A percentile compares a stretch with the other conserved stretches of the same genome.
phyloP scores from a whole-genome alignment of 2,888 invertebrate genomes.

The Oxyteleia sp. region DNA sequence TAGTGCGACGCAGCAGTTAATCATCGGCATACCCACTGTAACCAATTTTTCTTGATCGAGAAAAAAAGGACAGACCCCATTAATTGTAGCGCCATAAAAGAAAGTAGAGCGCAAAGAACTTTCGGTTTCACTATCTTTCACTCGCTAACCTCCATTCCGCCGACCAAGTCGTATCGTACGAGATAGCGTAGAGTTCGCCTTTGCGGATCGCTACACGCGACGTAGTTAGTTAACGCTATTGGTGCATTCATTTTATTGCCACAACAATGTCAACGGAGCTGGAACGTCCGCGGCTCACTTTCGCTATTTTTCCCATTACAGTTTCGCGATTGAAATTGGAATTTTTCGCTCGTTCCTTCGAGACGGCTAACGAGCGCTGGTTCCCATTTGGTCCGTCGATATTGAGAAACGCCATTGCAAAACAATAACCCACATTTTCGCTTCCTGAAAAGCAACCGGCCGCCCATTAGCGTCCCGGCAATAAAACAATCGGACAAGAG shows the following conservation, averaged over 20 bases:
- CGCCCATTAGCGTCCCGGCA: not conserved
- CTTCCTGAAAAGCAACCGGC: conserved; percentile 43
- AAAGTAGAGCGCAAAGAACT: conserved; percentile 85
- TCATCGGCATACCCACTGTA: conserved; percentile 42
- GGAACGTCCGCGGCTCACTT: conserved; percentile 44
- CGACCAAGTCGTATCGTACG: conserved; percentile 33
- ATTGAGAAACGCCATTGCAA: conserved; percentile 43
- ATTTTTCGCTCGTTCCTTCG: not conserved
- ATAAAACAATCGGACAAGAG: conserved; percentile 36
- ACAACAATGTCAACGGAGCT: conserved; percentile 49
- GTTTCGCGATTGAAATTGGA: conserved; percentile 6
- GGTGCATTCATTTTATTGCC: conserved; percentile 48
- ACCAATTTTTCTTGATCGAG: conserved; percentile 35
- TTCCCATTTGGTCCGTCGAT: conserved; percentile 15
- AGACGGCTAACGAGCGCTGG: conserved; percentile 18
- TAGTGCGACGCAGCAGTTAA: conserved; percentile 2
- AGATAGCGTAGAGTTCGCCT: conserved; percentile 39
- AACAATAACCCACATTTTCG: conserved; percentile 53
- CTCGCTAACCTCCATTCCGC: conserved; percentile 79
- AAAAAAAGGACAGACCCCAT: conserved; percentile 75
- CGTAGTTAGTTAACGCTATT: conserved; percentile 38
- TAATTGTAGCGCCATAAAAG: conserved; percentile 78
- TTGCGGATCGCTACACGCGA: conserved; percentile 51
- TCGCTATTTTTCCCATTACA: conserved; percentile 49
- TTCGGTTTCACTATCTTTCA: conserved; percentile 84